Percentiles rank a stretch among this genome's conserved stretches.
phyloP scores from a whole-genome alignment of 37 sponge, comb jelly and placozoan genomes.

The Amphimedon queenslandica region DNA sequence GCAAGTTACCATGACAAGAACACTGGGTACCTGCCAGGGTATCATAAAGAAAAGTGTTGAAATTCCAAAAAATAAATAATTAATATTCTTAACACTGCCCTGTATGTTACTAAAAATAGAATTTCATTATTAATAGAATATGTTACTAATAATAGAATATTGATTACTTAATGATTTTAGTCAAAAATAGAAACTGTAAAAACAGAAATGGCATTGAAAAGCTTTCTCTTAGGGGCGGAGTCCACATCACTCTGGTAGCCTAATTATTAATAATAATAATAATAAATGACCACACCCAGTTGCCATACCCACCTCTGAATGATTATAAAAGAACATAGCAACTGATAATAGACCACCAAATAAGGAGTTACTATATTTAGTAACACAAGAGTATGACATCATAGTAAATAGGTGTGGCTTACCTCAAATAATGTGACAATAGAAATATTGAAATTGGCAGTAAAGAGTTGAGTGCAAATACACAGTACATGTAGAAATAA shows the following conservation, averaged over 20 bases:
- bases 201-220: constrained; percentile 87
- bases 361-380: constrained; percentile 50
- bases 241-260: constrained; percentile 93
- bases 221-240: constrained; percentile 96
- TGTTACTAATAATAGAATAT: no score
- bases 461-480: constrained; percentile 88
- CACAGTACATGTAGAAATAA: constrained; percentile 79
- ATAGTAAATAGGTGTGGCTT: no score
- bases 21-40: constrained; percentile 76
- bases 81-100: background rate
- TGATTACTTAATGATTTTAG: constrained; percentile 45
- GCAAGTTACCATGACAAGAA: background rate
- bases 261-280: no score
- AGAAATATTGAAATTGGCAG: constrained; percentile 51
- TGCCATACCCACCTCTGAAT: constrained; percentile 58
- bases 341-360: constrained; percentile 57
- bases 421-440: constrained; percentile 58
- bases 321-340: constrained; percentile 72
- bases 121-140: no score
- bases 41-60: constrained; percentile 61
- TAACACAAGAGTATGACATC: no score
- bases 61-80: constrained; percentile 11
- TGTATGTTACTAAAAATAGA: background rate
- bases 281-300: no score
- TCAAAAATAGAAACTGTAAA: constrained; percentile 64